phyloP scores from a whole-genome alignment of 2,113 vertebrate genomes.

The Saccopteryx leptura region DNA sequence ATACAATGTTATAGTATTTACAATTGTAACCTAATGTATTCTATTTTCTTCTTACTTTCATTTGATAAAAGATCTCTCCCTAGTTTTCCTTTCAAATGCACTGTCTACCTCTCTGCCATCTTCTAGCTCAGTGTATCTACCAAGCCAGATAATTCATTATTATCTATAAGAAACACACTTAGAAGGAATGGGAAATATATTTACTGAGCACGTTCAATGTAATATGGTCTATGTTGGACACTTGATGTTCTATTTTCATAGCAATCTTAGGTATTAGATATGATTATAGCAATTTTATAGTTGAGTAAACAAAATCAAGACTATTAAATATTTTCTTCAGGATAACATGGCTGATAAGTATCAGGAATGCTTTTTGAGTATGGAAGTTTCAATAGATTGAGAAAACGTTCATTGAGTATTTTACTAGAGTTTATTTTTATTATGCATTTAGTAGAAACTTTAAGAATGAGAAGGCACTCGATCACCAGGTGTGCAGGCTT shows the following conservation, averaged over 20 bases:
- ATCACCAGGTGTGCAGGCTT: too few relatives aligned
- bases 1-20: not conserved
- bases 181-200: not conserved
- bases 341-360: not conserved
- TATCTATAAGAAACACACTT: not conserved
- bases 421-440: not conserved
- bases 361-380: not conserved
- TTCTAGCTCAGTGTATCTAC: not conserved
- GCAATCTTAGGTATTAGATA: rapidly evolving
- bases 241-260: not conserved
- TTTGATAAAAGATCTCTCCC: not conserved
- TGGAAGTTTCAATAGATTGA: not conserved
- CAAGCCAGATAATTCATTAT: not conserved
- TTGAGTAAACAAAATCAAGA: not conserved
- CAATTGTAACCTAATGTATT: not conserved
- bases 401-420: not conserved
- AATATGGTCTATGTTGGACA: not conserved
- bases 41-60: not conserved
- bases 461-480: too few relatives aligned
- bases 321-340: conserved; percentile 12
- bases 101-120: not conserved
- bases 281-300: not conserved
- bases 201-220: not conserved
- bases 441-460: not conserved
- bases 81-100: not conserved